Base-by-base conservation (phyloP, 2,888 invertebrate species). In the Thysanoteuthis rhombus region DNA sequence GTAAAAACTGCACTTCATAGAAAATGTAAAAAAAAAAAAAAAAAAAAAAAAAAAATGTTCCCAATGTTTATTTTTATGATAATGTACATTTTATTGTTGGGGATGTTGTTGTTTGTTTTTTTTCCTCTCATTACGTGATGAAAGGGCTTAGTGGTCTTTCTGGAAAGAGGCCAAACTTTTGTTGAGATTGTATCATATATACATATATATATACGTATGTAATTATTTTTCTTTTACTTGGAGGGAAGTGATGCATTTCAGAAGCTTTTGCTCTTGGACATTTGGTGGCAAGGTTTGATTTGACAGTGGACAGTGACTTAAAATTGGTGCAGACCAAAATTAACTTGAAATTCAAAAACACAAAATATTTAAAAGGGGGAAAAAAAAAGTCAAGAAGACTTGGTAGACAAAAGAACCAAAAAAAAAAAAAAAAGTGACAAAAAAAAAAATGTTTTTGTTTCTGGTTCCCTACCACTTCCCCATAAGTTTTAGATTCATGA, bases 61-160 rank as follows among this genome's bases (percentile, higher is more conserved):
- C 75, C n/a, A 75, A 75, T 75, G n/a, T 75, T 75, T 75, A n/a
- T 75, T n/a, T n/a, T 75, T n/a, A 75, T 75, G 75, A 75, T 75
- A n/a, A 75, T 75, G 75, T 75, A 75, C n/a, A 75, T 75, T 75
- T 75, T n/a, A 75, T n/a, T 75, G n/a, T 75, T 75, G 75, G 75
- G 75, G n/a, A 75, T 75, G 75, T 16, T 75, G 16, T n/a, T 10
- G 12, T n/a, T 75, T 75, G 10, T 75, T 75, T 75, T 75, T n/a
- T 12, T 75, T 75, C 12, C 8, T n/a, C 5, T n/a, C n/a, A n/a
- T n/a, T 75, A 10, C 19, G 12, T 75, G 19, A 75, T 16, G n/a
- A 75, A 75, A n/a, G 25, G 19, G 19, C 19, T 47, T 47, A 19
- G 25, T 52, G 52, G 75, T 75, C n/a, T 75, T 75, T 75, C n/a